phyloP scores from a whole-genome alignment of 1,140 invertebrate genomes.

The Papilio glaucus region DNA sequence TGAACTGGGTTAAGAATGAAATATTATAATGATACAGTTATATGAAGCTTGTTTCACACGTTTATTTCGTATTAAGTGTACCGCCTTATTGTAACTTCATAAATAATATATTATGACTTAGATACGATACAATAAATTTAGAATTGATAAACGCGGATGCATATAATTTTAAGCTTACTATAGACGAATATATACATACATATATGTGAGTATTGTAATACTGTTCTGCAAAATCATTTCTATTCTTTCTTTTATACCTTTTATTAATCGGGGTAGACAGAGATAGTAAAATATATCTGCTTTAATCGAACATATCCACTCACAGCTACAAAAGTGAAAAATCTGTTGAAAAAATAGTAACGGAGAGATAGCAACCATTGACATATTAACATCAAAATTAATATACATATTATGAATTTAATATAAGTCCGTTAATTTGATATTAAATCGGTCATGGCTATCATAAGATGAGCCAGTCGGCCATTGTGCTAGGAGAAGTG shows the following conservation, averaged over 20 bases:
- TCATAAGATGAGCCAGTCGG: conserved; percentile 46
- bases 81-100: not conserved
- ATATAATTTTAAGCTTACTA: not conserved
- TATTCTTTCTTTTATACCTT: too few relatives aligned
- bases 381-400: not conserved
- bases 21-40: conserved; percentile 28
- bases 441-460: conserved; percentile 43
- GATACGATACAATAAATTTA: not conserved
- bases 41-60: conserved; percentile 19
- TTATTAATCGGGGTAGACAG: too few relatives aligned
- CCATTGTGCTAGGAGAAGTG: conserved; percentile 43
- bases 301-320: too few relatives aligned
- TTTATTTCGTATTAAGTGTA: conserved; percentile 5
- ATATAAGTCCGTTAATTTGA: conserved; percentile 21
- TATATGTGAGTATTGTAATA: too few relatives aligned
- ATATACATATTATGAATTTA: not conserved
- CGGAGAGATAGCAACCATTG: too few relatives aligned
- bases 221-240: too few relatives aligned
- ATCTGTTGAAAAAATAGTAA: too few relatives aligned
- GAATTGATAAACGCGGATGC: not conserved
- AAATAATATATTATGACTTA: conserved; percentile 2
- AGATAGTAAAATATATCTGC: too few relatives aligned
- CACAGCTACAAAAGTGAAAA: too few relatives aligned
- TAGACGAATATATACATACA: too few relatives aligned
- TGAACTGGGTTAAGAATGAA: conserved; percentile 33